Evolutionary conservation across 92 coral and sea anemone genomes (phyloP).

Genomic region (Phenganax marumi): DNA sequence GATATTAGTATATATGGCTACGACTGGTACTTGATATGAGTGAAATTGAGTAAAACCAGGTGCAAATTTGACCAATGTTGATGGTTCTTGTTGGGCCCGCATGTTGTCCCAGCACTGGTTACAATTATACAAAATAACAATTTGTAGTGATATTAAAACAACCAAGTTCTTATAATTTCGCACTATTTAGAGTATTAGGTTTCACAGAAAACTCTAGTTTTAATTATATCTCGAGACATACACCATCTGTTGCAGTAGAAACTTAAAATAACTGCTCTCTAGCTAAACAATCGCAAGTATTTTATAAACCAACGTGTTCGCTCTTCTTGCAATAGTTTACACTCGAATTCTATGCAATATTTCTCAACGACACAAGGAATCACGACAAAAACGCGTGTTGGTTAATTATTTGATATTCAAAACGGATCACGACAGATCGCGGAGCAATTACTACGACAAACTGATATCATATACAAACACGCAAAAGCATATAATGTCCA

Average conservation of each 20-base stretch:
- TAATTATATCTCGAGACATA: background rate
- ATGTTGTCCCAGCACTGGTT: too few species aligned
- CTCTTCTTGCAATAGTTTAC: background rate
- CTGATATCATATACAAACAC: background rate
- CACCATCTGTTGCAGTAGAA: background rate
- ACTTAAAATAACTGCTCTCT: background rate
- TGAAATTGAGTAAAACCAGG: too few species aligned
- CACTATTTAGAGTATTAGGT: background rate
- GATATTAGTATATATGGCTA: too few species aligned
- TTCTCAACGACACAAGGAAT: background rate
- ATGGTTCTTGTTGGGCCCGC: too few species aligned
- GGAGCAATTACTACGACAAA: background rate
- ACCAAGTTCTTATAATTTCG: background rate
- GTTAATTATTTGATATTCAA: background rate
- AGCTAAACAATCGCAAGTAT: background rate
- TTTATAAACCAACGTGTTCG: background rate
- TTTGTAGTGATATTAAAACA: background rate
- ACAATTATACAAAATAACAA: too few species aligned
- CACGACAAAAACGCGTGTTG: background rate
- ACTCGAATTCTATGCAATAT: background rate
- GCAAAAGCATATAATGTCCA: too few species aligned
- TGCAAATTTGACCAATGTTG: too few species aligned
- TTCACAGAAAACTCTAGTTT: conserved; percentile 11
- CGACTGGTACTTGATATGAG: too few species aligned
- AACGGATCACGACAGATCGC: background rate